A percentile compares a stretch with the other conserved stretches of the same genome.
phyloP scores from a whole-genome alignment of 2,888 invertebrate species.

The Chrysotoxum bicinctum region DNA sequence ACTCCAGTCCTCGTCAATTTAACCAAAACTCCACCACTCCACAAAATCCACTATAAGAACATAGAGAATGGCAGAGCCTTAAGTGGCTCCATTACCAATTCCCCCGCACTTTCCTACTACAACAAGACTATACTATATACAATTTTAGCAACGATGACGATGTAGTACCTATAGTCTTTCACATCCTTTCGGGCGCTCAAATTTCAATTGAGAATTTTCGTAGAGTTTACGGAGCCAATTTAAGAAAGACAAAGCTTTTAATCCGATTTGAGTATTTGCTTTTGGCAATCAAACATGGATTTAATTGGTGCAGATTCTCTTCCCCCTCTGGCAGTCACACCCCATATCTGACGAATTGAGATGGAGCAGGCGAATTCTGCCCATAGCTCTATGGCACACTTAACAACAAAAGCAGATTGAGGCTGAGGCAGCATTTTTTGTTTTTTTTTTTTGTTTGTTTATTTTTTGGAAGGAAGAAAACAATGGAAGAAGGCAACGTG shows the following conservation, averaged over 20 bases:
- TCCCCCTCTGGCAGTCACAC: neutral
- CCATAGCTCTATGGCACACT: constrained; percentile 20
- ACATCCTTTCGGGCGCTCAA: constrained; percentile 69
- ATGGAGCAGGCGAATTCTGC: neutral
- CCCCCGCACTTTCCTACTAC: neutral
- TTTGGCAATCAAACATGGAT: constrained; percentile 73
- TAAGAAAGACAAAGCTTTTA: constrained; percentile 73
- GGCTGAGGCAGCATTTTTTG: constrained; percentile 1
- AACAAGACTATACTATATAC: neutral
- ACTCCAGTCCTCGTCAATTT: constrained; percentile 28
- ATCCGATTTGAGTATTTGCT: constrained; percentile 73
- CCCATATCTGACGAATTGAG: constrained; percentile 3
- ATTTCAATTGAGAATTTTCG: constrained; percentile 71
- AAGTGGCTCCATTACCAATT: constrained; percentile 32
- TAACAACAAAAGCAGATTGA: constrained; percentile 53
- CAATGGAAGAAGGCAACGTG: constrained; percentile 23
- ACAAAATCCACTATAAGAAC: neutral
- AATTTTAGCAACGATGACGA: neutral
- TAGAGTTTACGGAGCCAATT: constrained; percentile 72
- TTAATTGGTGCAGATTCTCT: constrained; percentile 69
- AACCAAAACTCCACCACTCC: constrained; percentile 19
- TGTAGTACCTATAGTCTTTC: constrained; percentile 15
- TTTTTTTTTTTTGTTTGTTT: neutral
- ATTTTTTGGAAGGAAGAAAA: neutral
- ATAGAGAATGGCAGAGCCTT: constrained; percentile 3